Conservation (phyloP, 2,888 invertebrate genomes). For the Philereme vetulata region DNA sequence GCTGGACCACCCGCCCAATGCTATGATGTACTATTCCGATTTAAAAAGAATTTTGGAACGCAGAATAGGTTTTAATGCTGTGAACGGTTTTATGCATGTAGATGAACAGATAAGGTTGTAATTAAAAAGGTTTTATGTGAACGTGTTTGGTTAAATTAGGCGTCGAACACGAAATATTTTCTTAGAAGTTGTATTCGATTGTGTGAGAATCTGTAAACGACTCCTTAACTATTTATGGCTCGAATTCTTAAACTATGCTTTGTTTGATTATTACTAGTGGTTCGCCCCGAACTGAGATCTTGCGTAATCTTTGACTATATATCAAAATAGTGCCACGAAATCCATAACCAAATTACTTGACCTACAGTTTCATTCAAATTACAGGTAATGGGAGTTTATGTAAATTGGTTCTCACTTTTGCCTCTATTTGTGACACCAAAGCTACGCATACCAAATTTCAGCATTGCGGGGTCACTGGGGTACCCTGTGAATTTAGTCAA, state of each 20-base stretch:
- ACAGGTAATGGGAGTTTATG: too few species aligned
- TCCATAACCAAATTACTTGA: too few species aligned
- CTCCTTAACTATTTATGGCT: conserved; percentile 1
- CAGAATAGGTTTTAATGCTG: conserved; percentile 15
- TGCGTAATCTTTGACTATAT: too few species aligned
- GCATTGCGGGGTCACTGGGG: too few species aligned
- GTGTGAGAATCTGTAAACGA: conserved; percentile 13
- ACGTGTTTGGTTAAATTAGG: conserved; percentile 39
- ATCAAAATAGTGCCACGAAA: too few species aligned
- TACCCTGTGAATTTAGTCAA: too few species aligned
- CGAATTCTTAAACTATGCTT: background rate
- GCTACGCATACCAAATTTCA: too few species aligned
- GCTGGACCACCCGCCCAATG: conserved; percentile 65
- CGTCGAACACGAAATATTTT: conserved; percentile 30
- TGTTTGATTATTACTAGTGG: background rate
- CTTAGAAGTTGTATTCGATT: conserved; percentile 18
- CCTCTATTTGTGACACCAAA: too few species aligned
- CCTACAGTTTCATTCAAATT: too few species aligned
- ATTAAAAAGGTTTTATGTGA: conserved; percentile 40
- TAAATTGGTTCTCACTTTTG: too few species aligned
- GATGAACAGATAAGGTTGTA: conserved; percentile 42
- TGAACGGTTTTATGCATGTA: conserved; percentile 7
- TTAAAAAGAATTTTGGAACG: conserved; percentile 28
- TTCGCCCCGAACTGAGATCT: too few species aligned
- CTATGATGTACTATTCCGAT: conserved; percentile 48